Conservation (phyloP, 2,113 vertebrate genomes). For the Oreocharis arfaki region DNA sequence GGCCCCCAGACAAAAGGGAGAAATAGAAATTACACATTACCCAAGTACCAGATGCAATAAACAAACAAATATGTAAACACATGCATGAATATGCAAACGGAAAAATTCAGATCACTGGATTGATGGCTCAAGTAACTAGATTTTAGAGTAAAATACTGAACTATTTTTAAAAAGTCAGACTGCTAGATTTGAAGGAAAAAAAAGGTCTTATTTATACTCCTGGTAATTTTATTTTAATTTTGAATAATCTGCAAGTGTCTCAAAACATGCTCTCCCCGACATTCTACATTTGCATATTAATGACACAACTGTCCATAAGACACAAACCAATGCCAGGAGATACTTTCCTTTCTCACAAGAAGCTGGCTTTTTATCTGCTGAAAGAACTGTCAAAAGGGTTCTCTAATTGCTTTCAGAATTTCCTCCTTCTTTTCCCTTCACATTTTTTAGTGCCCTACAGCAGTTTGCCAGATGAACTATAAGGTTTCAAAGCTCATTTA, state of each 20-base stretch:
- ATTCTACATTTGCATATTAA: neutral
- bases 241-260: neutral
- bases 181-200: neutral
- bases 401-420: slow-evolving; percentile 56
- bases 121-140: slow-evolving; percentile 63
- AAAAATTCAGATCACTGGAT: slow-evolving; percentile 68
- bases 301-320: slow-evolving; percentile 30
- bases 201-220: slow-evolving; percentile 16
- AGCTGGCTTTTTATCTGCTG: slow-evolving; percentile 37
- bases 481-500: slow-evolving; percentile 55
- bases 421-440: neutral
- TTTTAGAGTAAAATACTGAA: slow-evolving; percentile 60
- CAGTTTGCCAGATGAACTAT: slow-evolving; percentile 19
- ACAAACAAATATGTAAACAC: slow-evolving; percentile 40
- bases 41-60: slow-evolving; percentile 66
- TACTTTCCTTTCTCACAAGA: slow-evolving; percentile 20
- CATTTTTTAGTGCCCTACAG: neutral
- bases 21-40: slow-evolving; percentile 81
- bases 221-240: slow-evolving; percentile 44
- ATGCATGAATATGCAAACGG: slow-evolving; percentile 61
- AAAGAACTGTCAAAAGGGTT: slow-evolving; percentile 66
- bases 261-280: neutral
- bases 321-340: neutral
- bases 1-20: slow-evolving; percentile 82
- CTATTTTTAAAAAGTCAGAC: slow-evolving; percentile 21